These are phyloP conservation scores for Chondrosia reniformis DNA, from an alignment of 37 sponge, comb jelly and placozoan species.

Conservation along the genomic window DNA sequence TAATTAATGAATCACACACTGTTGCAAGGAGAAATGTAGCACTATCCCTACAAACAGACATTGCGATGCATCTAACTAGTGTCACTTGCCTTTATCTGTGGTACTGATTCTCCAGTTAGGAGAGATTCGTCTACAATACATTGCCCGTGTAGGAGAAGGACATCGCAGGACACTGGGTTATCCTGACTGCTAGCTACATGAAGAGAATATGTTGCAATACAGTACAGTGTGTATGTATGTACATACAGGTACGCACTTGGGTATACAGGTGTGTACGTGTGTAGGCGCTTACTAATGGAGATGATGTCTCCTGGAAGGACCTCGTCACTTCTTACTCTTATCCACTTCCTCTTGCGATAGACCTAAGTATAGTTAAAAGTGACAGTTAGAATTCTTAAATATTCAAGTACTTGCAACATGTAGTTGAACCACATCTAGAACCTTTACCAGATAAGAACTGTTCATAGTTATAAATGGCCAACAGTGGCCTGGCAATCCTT, in stretches of 20 bases:
- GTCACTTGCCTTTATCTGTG: constrained; percentile 90
- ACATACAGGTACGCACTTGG: background rate
- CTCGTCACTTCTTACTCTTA: constrained; percentile 55
- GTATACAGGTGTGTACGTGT: background rate
- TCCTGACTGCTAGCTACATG: no score
- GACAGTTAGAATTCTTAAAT: no score
- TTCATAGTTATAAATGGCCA: no score
- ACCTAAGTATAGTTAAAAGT: no score
- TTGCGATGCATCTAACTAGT: no score
- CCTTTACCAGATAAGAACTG: no score
- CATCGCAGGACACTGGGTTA: constrained; percentile 81
- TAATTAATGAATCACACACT: no score
- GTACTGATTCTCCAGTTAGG: constrained; percentile 96
- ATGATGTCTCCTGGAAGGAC: constrained; percentile 91
- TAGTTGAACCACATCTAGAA: no score
- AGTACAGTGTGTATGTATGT: background rate
- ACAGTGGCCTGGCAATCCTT: no score
- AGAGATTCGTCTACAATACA: constrained; percentile 94
- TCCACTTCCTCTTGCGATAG: constrained; percentile 78
- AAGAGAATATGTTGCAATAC: background rate
- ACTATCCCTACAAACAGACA: no score
- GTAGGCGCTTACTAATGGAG: constrained; percentile 51
- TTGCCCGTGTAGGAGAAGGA: constrained; percentile 80
- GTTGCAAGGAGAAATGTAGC: no score
- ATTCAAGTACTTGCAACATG: no score